Base-by-base conservation (phyloP, 2,888 invertebrate species). In the Lottia scabra region DNA sequence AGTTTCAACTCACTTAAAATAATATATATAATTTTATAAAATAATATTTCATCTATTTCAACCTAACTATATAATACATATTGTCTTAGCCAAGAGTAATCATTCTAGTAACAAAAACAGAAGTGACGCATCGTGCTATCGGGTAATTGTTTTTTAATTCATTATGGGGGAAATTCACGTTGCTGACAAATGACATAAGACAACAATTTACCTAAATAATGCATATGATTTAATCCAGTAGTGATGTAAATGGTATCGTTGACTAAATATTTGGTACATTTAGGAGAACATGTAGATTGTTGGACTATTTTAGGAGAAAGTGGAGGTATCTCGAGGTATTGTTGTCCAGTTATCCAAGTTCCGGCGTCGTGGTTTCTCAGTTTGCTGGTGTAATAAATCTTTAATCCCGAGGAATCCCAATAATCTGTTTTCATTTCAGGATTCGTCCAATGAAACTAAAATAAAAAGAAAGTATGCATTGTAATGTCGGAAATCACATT, bases 381-480 rank as follows among this genome's bases (percentile, higher is more conserved):
- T 4, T 79, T 79, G 12, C 78, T 74, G 3, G 81, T 82, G 66
- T 80, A 71, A 71, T 77, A 75, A 27, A 83, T 65, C 13, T 65
- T 65, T 64, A 82, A 63, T 13, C 83, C 83, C 0, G 83, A 82
- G 23, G 76, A 70, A 48, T 83, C 83, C 16, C 43, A 71, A 63
- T 74, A 79, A 27, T 65, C 67, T 19, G 62, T 64, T 10, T 30
- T 66, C 64, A 56, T 15, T 13, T 63, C 65, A 0, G 81, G 81
- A 65, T 83, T 83, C 48, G 80, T 82, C 83, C 83, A 83, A 70
- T 83, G 83, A 16, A 80, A 67, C 82, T 83, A 70, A 0, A 72
- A 56, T 27, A 56, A 10, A 10, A 10, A 12, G n/a, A 23, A 0
- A 8, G 15, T 23, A 2, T 3, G 23, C 16, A 56, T 30, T 30